phyloP scores from a whole-genome alignment of 2,888 invertebrate genomes.

The Flabesymbios commensalis region DNA sequence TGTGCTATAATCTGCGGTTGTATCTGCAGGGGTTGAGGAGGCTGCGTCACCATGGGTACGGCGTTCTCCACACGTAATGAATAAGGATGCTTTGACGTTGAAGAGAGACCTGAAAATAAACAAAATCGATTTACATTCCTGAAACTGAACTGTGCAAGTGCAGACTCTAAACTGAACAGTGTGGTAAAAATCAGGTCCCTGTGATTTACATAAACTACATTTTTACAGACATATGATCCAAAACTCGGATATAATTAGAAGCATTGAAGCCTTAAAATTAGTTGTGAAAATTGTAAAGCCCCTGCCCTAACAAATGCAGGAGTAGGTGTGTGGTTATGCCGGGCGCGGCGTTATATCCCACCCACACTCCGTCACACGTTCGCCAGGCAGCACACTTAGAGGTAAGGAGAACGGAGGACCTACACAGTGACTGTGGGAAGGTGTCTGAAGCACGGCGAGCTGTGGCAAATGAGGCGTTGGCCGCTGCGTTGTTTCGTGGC shows the following conservation, averaged over 20 bases:
- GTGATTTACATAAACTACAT: background rate
- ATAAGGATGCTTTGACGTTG: constrained; percentile 70
- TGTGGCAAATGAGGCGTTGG: constrained; percentile 8
- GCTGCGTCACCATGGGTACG: constrained; percentile 69
- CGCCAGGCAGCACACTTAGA: too few species aligned
- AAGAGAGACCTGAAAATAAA: constrained; percentile 60
- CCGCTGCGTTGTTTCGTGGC: background rate
- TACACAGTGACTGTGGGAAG: constrained; percentile 84
- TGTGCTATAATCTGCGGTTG: constrained; percentile 68
- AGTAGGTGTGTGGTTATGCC: too few species aligned
- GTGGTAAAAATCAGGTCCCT: background rate
- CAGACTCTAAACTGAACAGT: background rate
- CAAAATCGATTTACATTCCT: background rate
- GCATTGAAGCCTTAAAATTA: too few species aligned
- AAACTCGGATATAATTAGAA: too few species aligned
- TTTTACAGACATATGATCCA: too few species aligned
- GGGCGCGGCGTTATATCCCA: too few species aligned
- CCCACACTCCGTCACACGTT: too few species aligned
- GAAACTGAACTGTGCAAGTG: background rate
- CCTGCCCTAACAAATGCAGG: too few species aligned
- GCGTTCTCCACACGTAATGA: constrained; percentile 45
- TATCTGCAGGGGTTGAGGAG: constrained; percentile 72
- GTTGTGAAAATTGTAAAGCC: too few species aligned
- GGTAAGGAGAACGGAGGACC: constrained; percentile 69
- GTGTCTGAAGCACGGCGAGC: constrained; percentile 69